Evolutionary conservation across 2,888 invertebrate genomes (phyloP), one percentile per base, ranked within the genome.

Genomic region (Drosophila recens): DNA sequence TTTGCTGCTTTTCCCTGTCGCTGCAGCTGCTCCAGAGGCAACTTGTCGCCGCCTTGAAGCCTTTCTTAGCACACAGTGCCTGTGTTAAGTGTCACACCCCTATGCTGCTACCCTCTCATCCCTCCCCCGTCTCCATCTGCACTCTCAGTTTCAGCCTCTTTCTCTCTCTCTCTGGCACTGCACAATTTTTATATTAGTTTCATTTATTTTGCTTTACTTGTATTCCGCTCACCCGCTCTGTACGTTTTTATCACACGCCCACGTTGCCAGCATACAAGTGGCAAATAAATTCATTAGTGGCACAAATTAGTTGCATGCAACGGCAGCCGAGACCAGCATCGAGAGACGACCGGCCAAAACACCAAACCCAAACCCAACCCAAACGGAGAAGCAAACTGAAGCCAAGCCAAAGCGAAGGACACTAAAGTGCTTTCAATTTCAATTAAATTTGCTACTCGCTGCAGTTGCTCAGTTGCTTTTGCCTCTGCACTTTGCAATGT

Each of bases 341-440:
- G 38, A 66, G 42, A 27, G 27, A 6, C 27, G 27, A 61, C 38
- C 38, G 57, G 46, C n/a, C 56, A 62, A 27, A 52, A 59, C 5
- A n/a, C 42, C 43, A 33, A 27, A 30, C 30, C 57, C 30, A 53
- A 40, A 10, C 23, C 40, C 13, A 54, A 56, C 20, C 30, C 40
- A 5, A 30, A 30, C 30, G 1, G 42, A n/a, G 23, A 40, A 17
- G 23, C 42, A 13, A 42, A 15, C 34, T 10, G 15, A 42, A 40
- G 17, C 38, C 38, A 61, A 56, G 58, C 33, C 59, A 34, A 43
- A 66, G 67, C 79, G 67, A 87, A 84, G 80, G 88, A 87, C 90
- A 87, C 86, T 85, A 79, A 87, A 89, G 90, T 89, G 90, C 86
- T 87, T 89, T 87, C 90, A 87, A 87, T 87, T 87, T 89, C 86